phyloP scores from a whole-genome alignment of 2,888 invertebrate species.

The Timema cristinae region DNA sequence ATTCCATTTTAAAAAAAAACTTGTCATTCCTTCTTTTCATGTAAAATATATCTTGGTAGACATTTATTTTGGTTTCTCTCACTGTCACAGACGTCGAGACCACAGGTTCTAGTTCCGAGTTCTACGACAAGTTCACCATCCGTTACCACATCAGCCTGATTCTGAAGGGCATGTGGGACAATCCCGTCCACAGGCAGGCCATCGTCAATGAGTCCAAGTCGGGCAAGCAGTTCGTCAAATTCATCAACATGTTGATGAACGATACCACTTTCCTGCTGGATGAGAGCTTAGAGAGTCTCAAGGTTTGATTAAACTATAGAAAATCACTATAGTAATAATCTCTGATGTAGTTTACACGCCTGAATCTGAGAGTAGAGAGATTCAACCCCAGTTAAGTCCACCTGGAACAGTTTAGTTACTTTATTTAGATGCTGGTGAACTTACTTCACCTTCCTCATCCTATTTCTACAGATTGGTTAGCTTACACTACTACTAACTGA shows the following conservation, averaged over 20 bases:
- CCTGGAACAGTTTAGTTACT: too few species aligned
- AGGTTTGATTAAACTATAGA: conserved; percentile 36
- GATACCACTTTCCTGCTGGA: conserved; percentile 96
- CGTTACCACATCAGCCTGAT: conserved; percentile 97
- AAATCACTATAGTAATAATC: background rate
- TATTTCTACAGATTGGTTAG: too few species aligned
- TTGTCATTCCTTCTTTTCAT: background rate
- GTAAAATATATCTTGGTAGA: background rate
- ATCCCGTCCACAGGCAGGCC: conserved; percentile 78
- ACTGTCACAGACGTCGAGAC: conserved; percentile 76
- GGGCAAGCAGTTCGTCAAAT: conserved; percentile 91
- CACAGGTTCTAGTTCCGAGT: conserved; percentile 96
- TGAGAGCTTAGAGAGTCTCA: conserved; percentile 88
- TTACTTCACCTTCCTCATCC: too few species aligned
- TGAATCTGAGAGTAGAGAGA: too few species aligned
- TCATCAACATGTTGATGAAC: conserved; percentile 97
- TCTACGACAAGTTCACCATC: conserved; percentile 98
- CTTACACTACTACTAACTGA: too few species aligned
- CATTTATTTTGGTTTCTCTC: too few species aligned
- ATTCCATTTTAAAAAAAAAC: background rate
- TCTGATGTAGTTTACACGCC: background rate
- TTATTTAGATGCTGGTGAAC: too few species aligned
- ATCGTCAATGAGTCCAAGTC: conserved; percentile 86
- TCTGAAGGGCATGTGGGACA: conserved; percentile 93
- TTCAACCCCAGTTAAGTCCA: too few species aligned